phyloP scores from a whole-genome alignment of 2,888 invertebrate species.

The Eudemis profundana region DNA sequence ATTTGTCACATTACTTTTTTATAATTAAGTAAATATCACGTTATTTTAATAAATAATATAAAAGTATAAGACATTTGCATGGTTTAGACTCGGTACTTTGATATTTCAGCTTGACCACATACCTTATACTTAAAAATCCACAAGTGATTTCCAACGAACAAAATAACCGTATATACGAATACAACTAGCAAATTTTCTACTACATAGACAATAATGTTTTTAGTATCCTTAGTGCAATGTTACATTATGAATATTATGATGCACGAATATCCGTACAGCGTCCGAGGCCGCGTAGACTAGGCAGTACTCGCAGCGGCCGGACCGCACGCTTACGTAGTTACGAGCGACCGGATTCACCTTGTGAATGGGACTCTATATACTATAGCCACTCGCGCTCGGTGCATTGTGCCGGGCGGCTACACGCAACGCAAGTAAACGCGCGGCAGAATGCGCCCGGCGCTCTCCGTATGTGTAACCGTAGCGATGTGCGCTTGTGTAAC shows the following conservation, averaged over 20 bases:
- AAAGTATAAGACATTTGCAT: conserved; percentile 36
- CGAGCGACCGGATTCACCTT: neutral
- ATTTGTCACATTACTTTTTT: conserved; percentile 37
- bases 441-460: conserved; percentile 19
- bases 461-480: neutral
- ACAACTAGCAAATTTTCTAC: conserved; percentile 38
- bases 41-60: conserved; percentile 37
- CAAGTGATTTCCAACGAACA: conserved; percentile 24
- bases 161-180: conserved; percentile 19
- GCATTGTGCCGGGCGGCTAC: neutral
- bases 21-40: conserved; percentile 29
- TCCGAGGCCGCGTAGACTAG: conserved; percentile 34
- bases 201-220: conserved; percentile 41
- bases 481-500: conserved; percentile 16
- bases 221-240: conserved; percentile 32
- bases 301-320: conserved; percentile 28
- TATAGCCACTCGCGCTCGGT: conserved; percentile 5
- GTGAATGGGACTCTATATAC: too few relatives aligned
- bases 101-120: conserved; percentile 35
- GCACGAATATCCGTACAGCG: conserved; percentile 34
- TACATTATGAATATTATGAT: conserved; percentile 18
- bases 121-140: neutral
- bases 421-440: neutral
- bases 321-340: conserved; percentile 28
- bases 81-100: conserved; percentile 34